Percentiles rank a stretch among this genome's conserved stretches.
Evolutionary conservation across 2,113 vertebrate species (phyloP).

Genomic region (Tilapia sparmanii): DNA sequence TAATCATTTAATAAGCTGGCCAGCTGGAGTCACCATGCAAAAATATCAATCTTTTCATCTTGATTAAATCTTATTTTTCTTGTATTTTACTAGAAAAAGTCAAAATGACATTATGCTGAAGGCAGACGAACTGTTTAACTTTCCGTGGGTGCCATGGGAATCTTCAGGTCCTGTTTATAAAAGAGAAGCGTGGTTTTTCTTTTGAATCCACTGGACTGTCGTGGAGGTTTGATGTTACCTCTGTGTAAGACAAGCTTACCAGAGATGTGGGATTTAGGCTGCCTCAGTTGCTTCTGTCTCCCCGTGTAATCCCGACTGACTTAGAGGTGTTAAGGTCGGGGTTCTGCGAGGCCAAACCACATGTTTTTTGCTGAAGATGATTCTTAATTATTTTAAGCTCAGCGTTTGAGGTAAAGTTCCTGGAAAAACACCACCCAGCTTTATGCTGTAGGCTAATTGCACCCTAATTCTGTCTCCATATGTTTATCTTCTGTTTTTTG

Average conservation of each 20-base stretch:
- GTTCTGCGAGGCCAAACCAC: background rate
- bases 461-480: background rate
- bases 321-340: background rate
- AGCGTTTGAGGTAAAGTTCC: background rate
- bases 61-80: background rate
- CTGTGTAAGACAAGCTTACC: background rate
- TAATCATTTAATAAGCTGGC: conserved; percentile 31
- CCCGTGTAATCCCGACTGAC: background rate
- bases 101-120: background rate
- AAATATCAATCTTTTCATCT: conserved; percentile 2
- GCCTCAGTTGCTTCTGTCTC: background rate
- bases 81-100: background rate
- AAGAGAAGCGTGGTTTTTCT: background rate
- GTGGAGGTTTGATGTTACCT: background rate
- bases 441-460: background rate
- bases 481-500: background rate
- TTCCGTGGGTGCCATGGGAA: background rate
- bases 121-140: background rate
- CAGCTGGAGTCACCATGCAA: conserved; percentile 5
- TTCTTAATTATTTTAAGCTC: background rate
- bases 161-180: background rate
- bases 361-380: background rate
- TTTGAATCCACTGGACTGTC: background rate
- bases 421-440: background rate
- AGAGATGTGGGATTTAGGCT: background rate